Evolutionary conservation across 2,888 invertebrate species (phyloP).

Genomic region (Ormyrus rosae): DNA sequence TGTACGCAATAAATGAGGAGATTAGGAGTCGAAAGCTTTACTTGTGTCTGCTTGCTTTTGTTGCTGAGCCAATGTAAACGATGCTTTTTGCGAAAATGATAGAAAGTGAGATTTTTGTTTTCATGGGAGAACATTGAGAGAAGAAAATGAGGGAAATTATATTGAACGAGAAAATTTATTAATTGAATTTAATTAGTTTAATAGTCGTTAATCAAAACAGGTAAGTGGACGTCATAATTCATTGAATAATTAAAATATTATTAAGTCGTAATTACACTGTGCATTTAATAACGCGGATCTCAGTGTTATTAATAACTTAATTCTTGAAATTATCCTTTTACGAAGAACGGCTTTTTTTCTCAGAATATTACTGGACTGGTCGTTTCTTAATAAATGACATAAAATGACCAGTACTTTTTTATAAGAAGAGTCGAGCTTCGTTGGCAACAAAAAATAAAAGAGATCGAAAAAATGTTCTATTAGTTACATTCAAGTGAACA

Average conservation of each 20-base stretch:
- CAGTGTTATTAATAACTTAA: conserved; percentile 57
- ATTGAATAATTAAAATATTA: background rate
- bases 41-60: too few relatives aligned
- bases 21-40: too few relatives aligned
- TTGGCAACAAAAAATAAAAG: background rate
- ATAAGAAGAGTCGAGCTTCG: background rate
- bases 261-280: background rate
- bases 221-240: background rate
- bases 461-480: conserved; percentile 1
- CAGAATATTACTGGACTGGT: background rate
- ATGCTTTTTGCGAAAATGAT: too few relatives aligned
- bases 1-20: too few relatives aligned
- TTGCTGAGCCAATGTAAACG: too few relatives aligned
- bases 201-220: background rate
- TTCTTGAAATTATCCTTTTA: conserved; percentile 20
- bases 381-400: conserved; percentile 28
- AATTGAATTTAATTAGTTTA: background rate
- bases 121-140: too few relatives aligned
- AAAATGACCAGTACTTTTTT: conserved; percentile 29
- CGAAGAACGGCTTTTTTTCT: conserved; percentile 10
- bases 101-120: too few relatives aligned
- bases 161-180: too few relatives aligned
- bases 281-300: conserved; percentile 59
- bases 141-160: too few relatives aligned
- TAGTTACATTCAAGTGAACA: conserved; percentile 8